Percentiles rank a stretch among this genome's conserved stretches.
These are phyloP conservation scores for Grammomys surdaster DNA, from an alignment of 2,113 vertebrate genomes.

Conservation along the genomic window DNA sequence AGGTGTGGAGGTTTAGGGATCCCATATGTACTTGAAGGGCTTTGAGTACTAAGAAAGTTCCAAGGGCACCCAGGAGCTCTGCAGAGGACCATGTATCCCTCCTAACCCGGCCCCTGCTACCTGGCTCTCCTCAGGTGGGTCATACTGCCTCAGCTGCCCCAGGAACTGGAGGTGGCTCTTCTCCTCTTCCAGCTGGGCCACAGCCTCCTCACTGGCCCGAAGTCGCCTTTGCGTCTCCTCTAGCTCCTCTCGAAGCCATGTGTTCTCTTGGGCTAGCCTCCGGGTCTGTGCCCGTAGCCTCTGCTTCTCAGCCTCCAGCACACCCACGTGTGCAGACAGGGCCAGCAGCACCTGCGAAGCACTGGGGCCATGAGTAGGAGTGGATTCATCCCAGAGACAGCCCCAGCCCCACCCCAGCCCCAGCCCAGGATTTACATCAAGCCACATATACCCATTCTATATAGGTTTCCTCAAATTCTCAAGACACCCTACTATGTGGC, in stretches of 20 bases:
- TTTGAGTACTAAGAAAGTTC: too few species aligned
- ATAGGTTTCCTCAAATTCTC: neutral
- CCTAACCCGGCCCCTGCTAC: fast-evolving
- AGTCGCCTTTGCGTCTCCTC: conserved; percentile 80
- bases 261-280: conserved; percentile 93
- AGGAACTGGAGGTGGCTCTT: conserved; percentile 84
- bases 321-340: conserved; percentile 90
- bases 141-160: conserved; percentile 86
- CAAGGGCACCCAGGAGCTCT: neutral
- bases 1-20: neutral
- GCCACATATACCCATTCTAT: neutral
- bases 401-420: neutral
- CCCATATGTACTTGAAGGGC: too few species aligned
- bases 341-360: conserved; percentile 91
- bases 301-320: conserved; percentile 93
- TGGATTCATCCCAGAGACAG: neutral
- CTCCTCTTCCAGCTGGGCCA: conserved; percentile 86
- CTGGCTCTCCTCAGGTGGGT: conserved; percentile 7
- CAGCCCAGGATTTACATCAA: neutral
- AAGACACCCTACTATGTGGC: neutral
- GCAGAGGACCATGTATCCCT: fast-evolving
- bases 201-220: conserved; percentile 79
- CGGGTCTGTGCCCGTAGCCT: conserved; percentile 91
- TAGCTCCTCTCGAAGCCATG: conserved; percentile 90
- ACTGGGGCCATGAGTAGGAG: fast-evolving